Evolutionary conservation across 2,888 invertebrate species (phyloP).

Genomic region (Cylloceria caligata): DNA sequence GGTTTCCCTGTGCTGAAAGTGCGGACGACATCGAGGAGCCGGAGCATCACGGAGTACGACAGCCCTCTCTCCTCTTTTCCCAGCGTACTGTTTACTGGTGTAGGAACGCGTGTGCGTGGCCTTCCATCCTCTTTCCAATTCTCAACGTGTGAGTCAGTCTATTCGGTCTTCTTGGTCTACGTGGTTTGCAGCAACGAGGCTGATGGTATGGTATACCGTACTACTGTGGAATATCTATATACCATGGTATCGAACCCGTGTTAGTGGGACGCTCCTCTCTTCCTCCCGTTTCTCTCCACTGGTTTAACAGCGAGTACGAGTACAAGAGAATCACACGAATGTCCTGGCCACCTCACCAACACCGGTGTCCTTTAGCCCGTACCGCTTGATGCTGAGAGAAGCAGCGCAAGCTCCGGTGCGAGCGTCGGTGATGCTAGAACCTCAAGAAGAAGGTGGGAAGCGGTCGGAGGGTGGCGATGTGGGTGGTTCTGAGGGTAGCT

Average conservation of each 20-base stretch:
- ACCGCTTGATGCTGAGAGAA: slow-evolving; percentile 53
- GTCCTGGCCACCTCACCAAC: slow-evolving; percentile 64
- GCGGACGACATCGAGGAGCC: slow-evolving; percentile 73
- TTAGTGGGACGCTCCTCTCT: slow-evolving; percentile 46
- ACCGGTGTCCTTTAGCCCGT: slow-evolving; percentile 47
- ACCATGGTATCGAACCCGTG: slow-evolving; percentile 54
- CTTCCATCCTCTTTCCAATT: slow-evolving; percentile 43
- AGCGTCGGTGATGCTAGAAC: slow-evolving; percentile 64
- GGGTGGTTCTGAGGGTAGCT: slow-evolving; percentile 62
- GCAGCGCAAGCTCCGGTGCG: slow-evolving; percentile 54
- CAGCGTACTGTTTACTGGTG: slow-evolving; percentile 59
- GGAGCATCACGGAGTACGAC: slow-evolving; percentile 38
- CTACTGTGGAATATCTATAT: slow-evolving; percentile 28
- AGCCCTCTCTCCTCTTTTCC: slow-evolving; percentile 47
- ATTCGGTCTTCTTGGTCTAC: slow-evolving; percentile 67
- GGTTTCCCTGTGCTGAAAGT: slow-evolving; percentile 70
- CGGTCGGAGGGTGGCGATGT: slow-evolving; percentile 69
- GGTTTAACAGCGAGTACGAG: slow-evolving; percentile 55
- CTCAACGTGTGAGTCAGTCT: slow-evolving; percentile 50
- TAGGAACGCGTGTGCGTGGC: slow-evolving; percentile 68
- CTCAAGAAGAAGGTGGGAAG: slow-evolving; percentile 70
- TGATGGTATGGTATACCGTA: slow-evolving; percentile 23
- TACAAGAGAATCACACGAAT: slow-evolving; percentile 62
- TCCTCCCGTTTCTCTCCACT: slow-evolving; percentile 40
- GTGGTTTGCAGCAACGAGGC: slow-evolving; percentile 67